Percentiles rank a stretch among this genome's conserved stretches.
Evolutionary conservation across 2,113 vertebrate species (phyloP).

Genomic region (Lasiurus cinereus): DNA sequence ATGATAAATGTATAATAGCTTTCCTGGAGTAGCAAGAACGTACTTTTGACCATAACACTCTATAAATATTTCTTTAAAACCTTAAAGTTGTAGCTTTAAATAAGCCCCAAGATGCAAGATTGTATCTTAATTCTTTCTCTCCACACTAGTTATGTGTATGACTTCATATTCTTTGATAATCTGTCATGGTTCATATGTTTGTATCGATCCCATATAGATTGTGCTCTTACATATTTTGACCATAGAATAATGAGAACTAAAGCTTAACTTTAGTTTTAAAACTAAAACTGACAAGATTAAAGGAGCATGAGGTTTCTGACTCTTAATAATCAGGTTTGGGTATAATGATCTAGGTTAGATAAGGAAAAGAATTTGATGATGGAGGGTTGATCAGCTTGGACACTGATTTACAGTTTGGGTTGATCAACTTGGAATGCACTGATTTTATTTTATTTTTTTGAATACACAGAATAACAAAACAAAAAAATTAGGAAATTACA

Average conservation of each 20-base stretch:
- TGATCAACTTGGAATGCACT: not conserved
- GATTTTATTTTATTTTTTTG: not conserved
- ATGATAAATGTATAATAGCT: conserved; percentile 38
- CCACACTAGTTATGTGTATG: not conserved
- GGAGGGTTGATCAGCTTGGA: not conserved
- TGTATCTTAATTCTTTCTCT: conserved; percentile 8
- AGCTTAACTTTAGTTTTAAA: conserved; percentile 18
- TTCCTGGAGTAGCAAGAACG: not conserved
- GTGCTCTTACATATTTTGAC: not conserved
- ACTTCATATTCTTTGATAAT: not conserved
- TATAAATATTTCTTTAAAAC: not conserved
- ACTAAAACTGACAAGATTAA: not conserved
- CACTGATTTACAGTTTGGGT: not conserved
- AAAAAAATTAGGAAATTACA: not conserved
- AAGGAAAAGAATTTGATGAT: not conserved
- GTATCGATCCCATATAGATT: not conserved
- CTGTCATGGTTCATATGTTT: not conserved
- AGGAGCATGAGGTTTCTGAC: not conserved
- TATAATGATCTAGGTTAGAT: not conserved
- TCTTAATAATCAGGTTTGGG: not conserved
- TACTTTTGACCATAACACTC: conserved; percentile 4
- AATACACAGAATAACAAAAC: not conserved
- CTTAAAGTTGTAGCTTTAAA: conserved; percentile 9
- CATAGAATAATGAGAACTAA: conserved; percentile 13
- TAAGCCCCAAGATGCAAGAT: not conserved